Evolutionary conservation across 37 sponge, comb jelly and placozoan genomes (phyloP), one percentile per base, ranked within the genome.

Genomic region (Cladorhizidae sp.): DNA sequence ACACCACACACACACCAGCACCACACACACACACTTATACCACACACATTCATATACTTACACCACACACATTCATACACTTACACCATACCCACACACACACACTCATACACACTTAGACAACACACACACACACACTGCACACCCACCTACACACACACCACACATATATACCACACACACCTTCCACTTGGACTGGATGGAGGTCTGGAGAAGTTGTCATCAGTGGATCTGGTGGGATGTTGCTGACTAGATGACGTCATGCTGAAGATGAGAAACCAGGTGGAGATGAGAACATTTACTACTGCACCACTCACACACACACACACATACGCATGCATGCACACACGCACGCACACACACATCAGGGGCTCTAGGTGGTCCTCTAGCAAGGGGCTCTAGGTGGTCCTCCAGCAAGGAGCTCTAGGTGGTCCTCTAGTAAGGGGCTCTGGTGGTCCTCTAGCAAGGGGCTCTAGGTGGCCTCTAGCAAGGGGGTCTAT

Each of bases 231-330:
- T 1, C 77, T 40, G n/a, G 73, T 72, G 1, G 65, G 49, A 57
- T 71, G 82, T 40, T 56, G n/a, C n/a, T n/a, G 61, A 39, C 43
- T 57, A 6, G 72, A 51, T 20, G 80, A 32, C 25, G 57, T 55
- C 38, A 36, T 28, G 6, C 74, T 74, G 18, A 5, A 54, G 7
- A 29, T n/a, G n/a, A n/a, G n/a, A n/a, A n/a, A n/a, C n/a, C n/a
- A n/a, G n/a, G n/a, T n/a, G n/a, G n/a, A n/a, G n/a, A n/a, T n/a
- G 11, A 40, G 6, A 73, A 35, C 38, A 73, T 64, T 8, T 9
- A 76, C 39, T 41, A n/a, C 3, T 36, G 29, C 59, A n/a, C 73
- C 25, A 17, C 40, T 33, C 1, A n/a, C n/a, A n/a, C n/a, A n/a
- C n/a, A n/a, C n/a, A n/a, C n/a, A n/a, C n/a, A n/a, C n/a, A 45